Evolutionary conservation across 2,797 vertebrate species (phyloP).

Genomic region (Perodicticus potto): DNA sequence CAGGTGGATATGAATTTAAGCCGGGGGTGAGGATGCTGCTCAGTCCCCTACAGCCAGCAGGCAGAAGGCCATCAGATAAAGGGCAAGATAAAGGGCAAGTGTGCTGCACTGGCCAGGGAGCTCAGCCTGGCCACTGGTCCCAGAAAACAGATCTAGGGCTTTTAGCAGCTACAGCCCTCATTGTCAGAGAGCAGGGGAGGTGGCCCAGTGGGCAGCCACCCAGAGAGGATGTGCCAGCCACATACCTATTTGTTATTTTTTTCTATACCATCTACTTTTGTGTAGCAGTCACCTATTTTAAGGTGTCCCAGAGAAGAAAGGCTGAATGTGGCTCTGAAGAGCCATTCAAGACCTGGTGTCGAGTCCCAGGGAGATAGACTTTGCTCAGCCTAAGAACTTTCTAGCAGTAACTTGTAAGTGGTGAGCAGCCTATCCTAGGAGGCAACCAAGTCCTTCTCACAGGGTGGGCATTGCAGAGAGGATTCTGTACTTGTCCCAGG

Average conservation of each 20-base stretch:
- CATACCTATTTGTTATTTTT: background rate
- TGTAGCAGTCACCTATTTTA: background rate
- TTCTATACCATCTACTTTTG: background rate
- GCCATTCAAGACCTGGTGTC: background rate
- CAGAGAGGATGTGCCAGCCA: background rate
- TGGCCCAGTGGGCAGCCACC: background rate
- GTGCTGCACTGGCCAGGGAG: rapidly evolving
- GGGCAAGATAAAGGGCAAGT: background rate
- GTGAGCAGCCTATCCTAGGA: background rate
- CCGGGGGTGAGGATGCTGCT: background rate
- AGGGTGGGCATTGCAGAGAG: background rate
- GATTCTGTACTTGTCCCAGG: background rate
- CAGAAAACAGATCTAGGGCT: background rate
- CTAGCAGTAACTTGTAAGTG: background rate
- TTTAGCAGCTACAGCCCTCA: background rate
- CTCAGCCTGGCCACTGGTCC: background rate
- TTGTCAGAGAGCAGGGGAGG: background rate
- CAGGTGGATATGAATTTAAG: background rate
- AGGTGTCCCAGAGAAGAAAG: background rate
- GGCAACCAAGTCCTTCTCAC: background rate
- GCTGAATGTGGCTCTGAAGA: background rate
- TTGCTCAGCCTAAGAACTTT: background rate
- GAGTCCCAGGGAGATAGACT: background rate
- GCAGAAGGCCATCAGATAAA: background rate
- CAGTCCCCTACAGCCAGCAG: background rate